phyloP scores from a whole-genome alignment of 2,797 vertebrate genomes.

The Macroramphosus scolopax region DNA sequence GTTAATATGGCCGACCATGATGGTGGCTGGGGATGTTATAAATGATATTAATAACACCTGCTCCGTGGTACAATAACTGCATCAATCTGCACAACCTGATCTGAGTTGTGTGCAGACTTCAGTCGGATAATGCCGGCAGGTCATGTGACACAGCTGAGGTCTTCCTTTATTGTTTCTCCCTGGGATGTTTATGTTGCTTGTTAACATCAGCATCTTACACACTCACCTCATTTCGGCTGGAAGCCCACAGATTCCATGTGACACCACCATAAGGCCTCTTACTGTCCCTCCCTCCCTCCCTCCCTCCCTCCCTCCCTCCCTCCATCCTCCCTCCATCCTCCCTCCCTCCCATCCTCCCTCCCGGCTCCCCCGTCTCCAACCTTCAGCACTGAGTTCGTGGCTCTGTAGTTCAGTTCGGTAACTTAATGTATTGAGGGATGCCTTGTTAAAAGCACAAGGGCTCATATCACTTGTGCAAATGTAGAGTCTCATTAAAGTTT shows the following conservation, averaged over 20 bases:
- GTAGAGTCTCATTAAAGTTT: constrained; percentile 76
- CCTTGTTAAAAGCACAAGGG: constrained; percentile 70
- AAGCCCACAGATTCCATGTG: constrained; percentile 27
- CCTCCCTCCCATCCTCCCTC: constrained; percentile 2
- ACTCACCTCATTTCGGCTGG: constrained; percentile 9
- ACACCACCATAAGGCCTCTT: constrained; percentile 23
- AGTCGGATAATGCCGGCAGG: constrained; percentile 12
- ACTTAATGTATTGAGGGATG: constrained; percentile 61
- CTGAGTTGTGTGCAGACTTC: constrained; percentile 20
- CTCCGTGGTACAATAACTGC: not conserved
- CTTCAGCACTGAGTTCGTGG: constrained; percentile 15
- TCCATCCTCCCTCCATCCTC: constrained; percentile 9
- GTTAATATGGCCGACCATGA: constrained; percentile 17
- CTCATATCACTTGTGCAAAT: constrained; percentile 72
- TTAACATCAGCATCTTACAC: constrained; percentile 16
- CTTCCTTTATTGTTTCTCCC: not conserved
- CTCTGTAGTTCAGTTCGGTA: constrained; percentile 51
- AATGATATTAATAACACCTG: too few relatives aligned
- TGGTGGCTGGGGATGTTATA: constrained; percentile 12
- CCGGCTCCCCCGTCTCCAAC: constrained; percentile 25
- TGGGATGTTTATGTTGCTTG: constrained; percentile 13
- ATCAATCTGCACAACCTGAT: constrained; percentile 1
- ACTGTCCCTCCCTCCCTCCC: constrained; percentile 18
- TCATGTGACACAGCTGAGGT: constrained; percentile 13
- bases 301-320: not conserved